These are phyloP conservation scores for Potorous gilbertii DNA, from an alignment of 2,797 vertebrate species.

Conservation along the genomic window DNA sequence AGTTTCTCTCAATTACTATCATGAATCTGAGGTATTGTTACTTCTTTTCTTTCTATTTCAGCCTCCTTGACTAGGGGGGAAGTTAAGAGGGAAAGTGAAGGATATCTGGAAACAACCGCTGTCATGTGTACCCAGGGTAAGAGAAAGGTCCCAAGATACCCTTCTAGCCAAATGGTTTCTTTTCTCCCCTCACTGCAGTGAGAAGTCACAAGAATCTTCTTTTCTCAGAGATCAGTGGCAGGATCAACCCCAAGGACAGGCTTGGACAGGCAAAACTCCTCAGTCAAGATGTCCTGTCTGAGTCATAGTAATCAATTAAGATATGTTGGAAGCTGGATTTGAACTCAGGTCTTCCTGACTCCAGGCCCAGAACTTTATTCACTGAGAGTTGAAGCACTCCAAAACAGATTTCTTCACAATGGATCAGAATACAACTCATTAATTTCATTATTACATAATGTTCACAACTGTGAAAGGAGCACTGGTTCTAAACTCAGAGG, in stretches of 20 bases:
- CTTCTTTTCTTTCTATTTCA: neutral
- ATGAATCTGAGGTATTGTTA: neutral
- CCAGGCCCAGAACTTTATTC: neutral
- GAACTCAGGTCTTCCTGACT: neutral
- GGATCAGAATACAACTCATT: neutral
- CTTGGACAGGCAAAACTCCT: neutral
- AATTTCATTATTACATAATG: neutral
- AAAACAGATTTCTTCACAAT: neutral
- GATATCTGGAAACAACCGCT: neutral
- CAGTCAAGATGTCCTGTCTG: neutral
- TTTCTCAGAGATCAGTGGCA: neutral
- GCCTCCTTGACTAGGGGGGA: neutral
- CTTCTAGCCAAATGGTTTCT: neutral
- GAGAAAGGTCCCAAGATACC: fast-evolving
- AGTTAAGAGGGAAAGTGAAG: neutral
- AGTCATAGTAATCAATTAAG: neutral
- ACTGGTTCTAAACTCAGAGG: neutral
- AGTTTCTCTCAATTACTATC: neutral
- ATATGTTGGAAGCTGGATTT: neutral
- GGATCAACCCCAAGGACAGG: neutral
- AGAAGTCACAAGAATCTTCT: fast-evolving
- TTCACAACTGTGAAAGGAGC: neutral
- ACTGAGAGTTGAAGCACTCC: neutral
- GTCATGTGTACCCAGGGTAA: no score
- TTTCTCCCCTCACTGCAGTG: neutral